Conservation (phyloP, 2,888 invertebrate species). For the Prenolepis imparis region DNA sequence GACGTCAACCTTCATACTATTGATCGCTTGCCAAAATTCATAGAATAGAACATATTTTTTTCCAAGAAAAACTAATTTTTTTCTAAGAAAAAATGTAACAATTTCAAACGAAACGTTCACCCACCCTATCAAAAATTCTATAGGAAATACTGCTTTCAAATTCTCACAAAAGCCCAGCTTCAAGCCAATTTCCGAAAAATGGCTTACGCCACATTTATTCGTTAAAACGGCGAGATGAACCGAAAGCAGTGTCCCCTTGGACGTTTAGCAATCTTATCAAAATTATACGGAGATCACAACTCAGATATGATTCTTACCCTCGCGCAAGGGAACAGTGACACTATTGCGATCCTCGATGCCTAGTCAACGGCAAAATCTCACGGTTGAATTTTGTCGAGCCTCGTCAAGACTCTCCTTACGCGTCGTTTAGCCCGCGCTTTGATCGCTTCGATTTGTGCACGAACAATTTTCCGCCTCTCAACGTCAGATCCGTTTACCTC, state of each 20-base stretch:
- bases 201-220: constrained; percentile 42
- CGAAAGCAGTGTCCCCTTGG: background rate
- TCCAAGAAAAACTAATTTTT: background rate
- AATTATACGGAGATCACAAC: constrained; percentile 33
- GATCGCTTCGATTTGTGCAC: constrained; percentile 64
- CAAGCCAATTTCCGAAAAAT: constrained; percentile 14
- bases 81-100: constrained; percentile 15
- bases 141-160: constrained; percentile 5
- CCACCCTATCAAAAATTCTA: background rate
- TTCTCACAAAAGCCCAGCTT: constrained; percentile 5
- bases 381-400: constrained; percentile 50
- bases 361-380: constrained; percentile 47
- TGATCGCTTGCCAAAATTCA: constrained; percentile 6
- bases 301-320: constrained; percentile 23
- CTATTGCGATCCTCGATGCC: background rate
- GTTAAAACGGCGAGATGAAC: constrained; percentile 10
- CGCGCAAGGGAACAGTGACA: constrained; percentile 13
- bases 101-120: background rate
- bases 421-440: constrained; percentile 68
- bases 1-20: background rate
- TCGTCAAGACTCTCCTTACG: constrained; percentile 53
- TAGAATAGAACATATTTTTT: background rate
- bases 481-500: constrained; percentile 73
- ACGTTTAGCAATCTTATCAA: constrained; percentile 43
- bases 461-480: constrained; percentile 81